Evolutionary conservation across 2,113 vertebrate genomes (phyloP).

Genomic region (Arenaria interpres): DNA sequence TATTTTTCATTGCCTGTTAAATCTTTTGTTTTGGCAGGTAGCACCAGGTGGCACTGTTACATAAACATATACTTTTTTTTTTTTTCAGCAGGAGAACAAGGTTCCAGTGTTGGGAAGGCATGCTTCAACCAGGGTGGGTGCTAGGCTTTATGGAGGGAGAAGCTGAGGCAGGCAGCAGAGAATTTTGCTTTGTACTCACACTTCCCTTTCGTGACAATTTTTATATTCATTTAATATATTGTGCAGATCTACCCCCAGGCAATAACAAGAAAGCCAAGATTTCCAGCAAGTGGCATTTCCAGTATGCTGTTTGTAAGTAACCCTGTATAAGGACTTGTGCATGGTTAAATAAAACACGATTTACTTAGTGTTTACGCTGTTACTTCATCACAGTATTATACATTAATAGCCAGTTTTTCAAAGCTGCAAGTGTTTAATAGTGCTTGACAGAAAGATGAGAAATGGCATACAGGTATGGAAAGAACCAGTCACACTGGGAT

Average conservation of each 20-base stretch:
- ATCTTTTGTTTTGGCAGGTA: constrained; percentile 37
- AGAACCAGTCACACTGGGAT: background rate
- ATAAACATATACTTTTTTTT: background rate
- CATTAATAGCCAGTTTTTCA: background rate
- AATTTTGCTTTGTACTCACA: background rate
- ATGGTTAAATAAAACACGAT: background rate
- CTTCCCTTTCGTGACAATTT: background rate
- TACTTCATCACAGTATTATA: background rate
- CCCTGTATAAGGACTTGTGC: background rate
- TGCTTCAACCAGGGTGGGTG: rapidly evolving
- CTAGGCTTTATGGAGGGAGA: background rate
- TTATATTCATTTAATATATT: background rate
- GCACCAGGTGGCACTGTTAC: constrained; percentile 69
- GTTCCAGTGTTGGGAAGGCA: background rate
- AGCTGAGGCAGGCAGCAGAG: background rate
- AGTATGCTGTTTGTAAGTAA: background rate
- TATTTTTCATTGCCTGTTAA: background rate
- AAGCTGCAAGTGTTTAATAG: background rate
- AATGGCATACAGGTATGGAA: background rate
- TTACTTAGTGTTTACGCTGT: background rate
- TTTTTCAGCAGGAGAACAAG: background rate
- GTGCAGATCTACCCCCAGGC: background rate
- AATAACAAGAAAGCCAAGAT: background rate
- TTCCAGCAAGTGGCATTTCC: background rate
- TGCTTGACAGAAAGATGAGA: background rate